Percentiles rank a stretch among this genome's conserved stretches.
These are phyloP conservation scores for Mythimna impura DNA, from an alignment of 2,888 invertebrate genomes.

Conservation along the genomic window DNA sequence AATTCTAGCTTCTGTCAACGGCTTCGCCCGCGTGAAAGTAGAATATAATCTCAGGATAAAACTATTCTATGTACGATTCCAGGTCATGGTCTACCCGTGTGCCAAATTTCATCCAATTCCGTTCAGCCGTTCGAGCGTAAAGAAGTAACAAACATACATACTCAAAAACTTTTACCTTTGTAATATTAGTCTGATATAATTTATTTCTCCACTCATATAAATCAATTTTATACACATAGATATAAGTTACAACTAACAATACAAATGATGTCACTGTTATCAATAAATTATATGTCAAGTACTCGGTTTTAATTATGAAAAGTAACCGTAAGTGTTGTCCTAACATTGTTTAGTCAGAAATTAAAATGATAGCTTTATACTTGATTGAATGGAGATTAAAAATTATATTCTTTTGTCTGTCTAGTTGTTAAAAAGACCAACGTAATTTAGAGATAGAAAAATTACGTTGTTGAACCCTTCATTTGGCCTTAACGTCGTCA, in stretches of 20 bases:
- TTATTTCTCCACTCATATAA: conserved; percentile 1
- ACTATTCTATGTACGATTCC: too few relatives aligned
- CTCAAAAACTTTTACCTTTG: too few relatives aligned
- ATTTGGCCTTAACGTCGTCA: conserved; percentile 23
- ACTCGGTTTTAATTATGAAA: conserved; percentile 42
- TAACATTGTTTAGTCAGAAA: conserved; percentile 3
- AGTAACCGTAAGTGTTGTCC: conserved; percentile 28
- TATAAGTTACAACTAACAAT: neutral
- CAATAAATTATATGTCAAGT: conserved; percentile 24
- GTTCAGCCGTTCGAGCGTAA: too few relatives aligned
- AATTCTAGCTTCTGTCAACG: too few relatives aligned
- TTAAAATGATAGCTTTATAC: conserved; percentile 21
- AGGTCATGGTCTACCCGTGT: too few relatives aligned
- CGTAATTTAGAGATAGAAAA: neutral
- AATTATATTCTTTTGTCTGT: neutral
- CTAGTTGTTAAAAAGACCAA: neutral
- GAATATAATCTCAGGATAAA: too few relatives aligned
- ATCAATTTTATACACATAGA: conserved; percentile 2
- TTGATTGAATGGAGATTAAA: conserved; percentile 6
- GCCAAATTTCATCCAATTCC: too few relatives aligned
- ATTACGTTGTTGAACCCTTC: neutral
- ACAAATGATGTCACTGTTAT: conserved; percentile 41
- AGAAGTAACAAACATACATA: too few relatives aligned
- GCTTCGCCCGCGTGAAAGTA: too few relatives aligned
- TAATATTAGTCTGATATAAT: neutral